phyloP scores from a whole-genome alignment of 2,113 vertebrate genomes.

The Pseudorectes ferrugineus region DNA sequence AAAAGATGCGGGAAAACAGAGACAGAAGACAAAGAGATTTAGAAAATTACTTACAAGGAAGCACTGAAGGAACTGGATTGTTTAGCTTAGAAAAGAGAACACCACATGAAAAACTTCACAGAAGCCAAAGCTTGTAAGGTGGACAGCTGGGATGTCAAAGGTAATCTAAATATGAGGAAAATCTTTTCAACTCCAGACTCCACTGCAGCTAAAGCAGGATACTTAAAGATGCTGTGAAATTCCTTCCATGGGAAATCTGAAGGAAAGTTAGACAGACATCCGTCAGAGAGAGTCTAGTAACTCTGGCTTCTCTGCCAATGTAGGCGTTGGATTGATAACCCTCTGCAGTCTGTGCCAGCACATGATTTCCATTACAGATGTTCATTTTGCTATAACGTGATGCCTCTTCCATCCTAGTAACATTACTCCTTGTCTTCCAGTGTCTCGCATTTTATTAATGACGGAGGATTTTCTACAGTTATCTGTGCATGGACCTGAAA shows the following conservation, averaged over 20 bases:
- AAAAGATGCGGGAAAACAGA: not conserved
- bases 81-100: slow-evolving; percentile 31
- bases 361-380: not conserved
- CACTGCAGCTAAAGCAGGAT: not conserved
- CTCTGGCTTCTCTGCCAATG: not conserved
- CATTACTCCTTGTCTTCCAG: not conserved
- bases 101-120: not conserved
- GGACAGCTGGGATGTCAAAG: slow-evolving; percentile 31
- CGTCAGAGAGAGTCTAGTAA: not conserved
- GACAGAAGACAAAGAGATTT: not conserved
- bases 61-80: not conserved
- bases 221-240: slow-evolving; percentile 32
- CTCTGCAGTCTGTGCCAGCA: not conserved
- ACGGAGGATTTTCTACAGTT: not conserved
- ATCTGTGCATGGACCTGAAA: not conserved
- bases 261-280: slow-evolving; percentile 14
- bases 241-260: slow-evolving; percentile 13
- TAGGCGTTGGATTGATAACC: not conserved
- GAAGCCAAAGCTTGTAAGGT: not conserved
- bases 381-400: not conserved
- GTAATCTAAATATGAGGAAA: slow-evolving; percentile 26
- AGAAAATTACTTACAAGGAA: not conserved
- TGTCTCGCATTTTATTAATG: not conserved
- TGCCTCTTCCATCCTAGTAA: not conserved
- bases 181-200: slow-evolving; percentile 15